Evolutionary conservation across 2,797 vertebrate genomes (phyloP), one percentile per base, ranked within the genome.

Genomic region (Gallirallus australis): DNA sequence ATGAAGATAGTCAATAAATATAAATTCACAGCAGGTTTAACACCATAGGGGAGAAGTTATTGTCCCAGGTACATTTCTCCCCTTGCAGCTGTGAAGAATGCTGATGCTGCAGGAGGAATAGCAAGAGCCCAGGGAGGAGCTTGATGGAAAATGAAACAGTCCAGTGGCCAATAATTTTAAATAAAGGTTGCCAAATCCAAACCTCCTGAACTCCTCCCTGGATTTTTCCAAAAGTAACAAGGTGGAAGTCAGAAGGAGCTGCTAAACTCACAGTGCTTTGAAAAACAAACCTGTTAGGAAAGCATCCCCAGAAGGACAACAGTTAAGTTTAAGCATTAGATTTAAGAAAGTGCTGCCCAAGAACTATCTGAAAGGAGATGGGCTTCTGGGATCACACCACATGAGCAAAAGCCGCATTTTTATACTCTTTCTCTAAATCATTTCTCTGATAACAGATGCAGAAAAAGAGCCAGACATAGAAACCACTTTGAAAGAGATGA

Each of bases 41-140:
- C 68, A 93, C 60, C 68, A 68, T 33, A 35, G 33, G 68, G 81
- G 45, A 72, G 81, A 86, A 89, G 92, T 89, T 71, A 86, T 27
- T 40, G n/a, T 63, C 60, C 56, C 4, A 18, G 52, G 48, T 64
- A 65, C 31, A 17, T 89, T 91, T 89, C 53, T 85, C 45, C 85
- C 75, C 60, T 93, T 50, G 56, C 86, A 96, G 89, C 60, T 33
- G 53, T 60, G 57, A 63, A 87, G 92, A 87, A 77, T 65, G 83
- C 87, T 95, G 90, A 89, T 82, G 78, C 77, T 93, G 93, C 86
- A 78, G 78, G 73, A 92, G 33, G 54, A 90, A 76, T 19, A 90
- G 72, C 48, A 56, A 0, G 0, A 87, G 53, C 48, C 39, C 59
- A 45, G 45, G 64, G 33, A 88, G 50, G 40, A 64, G 14, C 82